Conservation (phyloP, 2,797 vertebrate genomes). For the Diplodus puntazzo region DNA sequence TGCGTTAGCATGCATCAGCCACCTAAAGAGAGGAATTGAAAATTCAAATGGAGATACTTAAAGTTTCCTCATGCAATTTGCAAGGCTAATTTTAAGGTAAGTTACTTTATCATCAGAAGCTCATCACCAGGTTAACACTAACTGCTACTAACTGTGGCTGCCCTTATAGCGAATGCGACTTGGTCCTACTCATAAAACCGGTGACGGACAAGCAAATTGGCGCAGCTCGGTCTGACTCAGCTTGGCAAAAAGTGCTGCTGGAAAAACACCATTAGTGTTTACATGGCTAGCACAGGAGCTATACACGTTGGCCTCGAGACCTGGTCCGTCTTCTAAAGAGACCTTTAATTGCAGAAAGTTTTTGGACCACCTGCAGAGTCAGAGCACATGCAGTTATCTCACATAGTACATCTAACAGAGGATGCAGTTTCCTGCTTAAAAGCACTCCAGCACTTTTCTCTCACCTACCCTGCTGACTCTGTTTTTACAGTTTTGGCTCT, state of each 20-base stretch:
- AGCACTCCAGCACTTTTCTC: constrained; percentile 16
- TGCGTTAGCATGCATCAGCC: no score
- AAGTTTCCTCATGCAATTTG: neutral
- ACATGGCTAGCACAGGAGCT: no score
- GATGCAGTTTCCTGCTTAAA: neutral
- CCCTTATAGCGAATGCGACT: no score
- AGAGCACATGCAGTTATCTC: constrained; percentile 1
- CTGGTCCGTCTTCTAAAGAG: no score
- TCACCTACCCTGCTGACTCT: constrained; percentile 35
- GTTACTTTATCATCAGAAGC: neutral
- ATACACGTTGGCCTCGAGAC: no score
- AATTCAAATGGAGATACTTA: neutral
- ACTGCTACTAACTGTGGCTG: no score
- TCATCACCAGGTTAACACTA: no score
- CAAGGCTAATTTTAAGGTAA: neutral
- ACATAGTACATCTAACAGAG: neutral
- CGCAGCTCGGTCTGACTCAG: no score
- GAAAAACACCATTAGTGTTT: no score
- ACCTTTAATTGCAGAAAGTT: neutral
- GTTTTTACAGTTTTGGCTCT: constrained; percentile 36
- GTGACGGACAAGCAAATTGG: no score
- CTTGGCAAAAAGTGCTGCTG: no score
- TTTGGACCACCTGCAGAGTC: neutral
- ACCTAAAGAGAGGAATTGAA: neutral
- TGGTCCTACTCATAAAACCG: no score